Evolutionary conservation across 2,888 invertebrate species (phyloP).

Genomic region (Leptinotarsa juncta): DNA sequence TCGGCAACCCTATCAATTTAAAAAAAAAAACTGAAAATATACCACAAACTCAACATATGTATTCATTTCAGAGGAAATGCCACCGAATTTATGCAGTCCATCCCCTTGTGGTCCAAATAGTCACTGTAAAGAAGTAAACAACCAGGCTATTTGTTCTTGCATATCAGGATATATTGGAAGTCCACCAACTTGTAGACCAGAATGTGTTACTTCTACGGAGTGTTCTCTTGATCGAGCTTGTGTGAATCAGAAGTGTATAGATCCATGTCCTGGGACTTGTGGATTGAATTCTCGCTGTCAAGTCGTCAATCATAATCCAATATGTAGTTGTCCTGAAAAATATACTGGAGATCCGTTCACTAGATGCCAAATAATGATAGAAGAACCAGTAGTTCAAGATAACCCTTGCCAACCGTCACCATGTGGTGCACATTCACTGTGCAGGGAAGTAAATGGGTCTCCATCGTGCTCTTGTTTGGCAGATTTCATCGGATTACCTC

Average conservation of each 20-base stretch:
- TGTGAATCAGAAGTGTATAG: constrained; percentile 78
- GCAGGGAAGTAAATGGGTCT: constrained; percentile 71
- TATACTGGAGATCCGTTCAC: constrained; percentile 79
- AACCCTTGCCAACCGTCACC: constrained; percentile 71
- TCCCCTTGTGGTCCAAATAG: constrained; percentile 81
- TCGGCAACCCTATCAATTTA: too few species aligned
- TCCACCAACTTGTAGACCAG: constrained; percentile 79
- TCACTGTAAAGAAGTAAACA: constrained; percentile 75
- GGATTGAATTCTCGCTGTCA: constrained; percentile 78
- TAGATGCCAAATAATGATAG: constrained; percentile 66
- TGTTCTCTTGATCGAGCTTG: constrained; percentile 78
- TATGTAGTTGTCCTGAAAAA: constrained; percentile 75
- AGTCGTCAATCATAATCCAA: constrained; percentile 80
- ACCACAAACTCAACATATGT: neutral
- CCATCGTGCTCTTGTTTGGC: constrained; percentile 79
- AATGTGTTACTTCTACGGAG: constrained; percentile 78
- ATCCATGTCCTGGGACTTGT: constrained; percentile 83
- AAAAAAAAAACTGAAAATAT: neutral
- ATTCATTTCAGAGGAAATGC: constrained; percentile 60
- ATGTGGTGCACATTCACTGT: constrained; percentile 76
- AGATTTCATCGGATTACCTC: constrained; percentile 79
- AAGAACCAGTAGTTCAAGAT: constrained; percentile 49
- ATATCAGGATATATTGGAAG: constrained; percentile 75
- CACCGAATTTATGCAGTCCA: constrained; percentile 76
- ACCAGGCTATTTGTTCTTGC: constrained; percentile 77